Percentiles rank a stretch among this genome's conserved stretches.
Conservation (phyloP, 2,797 vertebrate genomes). For the Liasis olivaceus region DNA sequence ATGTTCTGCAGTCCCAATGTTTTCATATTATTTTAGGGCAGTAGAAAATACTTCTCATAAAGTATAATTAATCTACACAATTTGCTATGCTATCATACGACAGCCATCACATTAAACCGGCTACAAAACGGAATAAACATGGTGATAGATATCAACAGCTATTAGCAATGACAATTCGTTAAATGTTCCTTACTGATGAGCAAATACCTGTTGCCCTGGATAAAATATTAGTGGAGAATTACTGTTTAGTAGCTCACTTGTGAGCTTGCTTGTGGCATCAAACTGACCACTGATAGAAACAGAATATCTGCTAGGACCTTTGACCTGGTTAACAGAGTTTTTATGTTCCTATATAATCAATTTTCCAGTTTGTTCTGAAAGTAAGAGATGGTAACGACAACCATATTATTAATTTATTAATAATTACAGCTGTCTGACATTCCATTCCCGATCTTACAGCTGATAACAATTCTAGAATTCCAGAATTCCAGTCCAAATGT, state of each 20-base stretch:
- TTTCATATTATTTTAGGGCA: neutral
- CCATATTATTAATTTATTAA: neutral
- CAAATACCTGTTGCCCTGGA: too few relatives aligned
- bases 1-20: neutral
- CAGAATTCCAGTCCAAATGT: neutral
- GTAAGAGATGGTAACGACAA: neutral
- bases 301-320: neutral
- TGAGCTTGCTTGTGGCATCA: neutral
- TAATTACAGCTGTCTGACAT: neutral
- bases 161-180: neutral
- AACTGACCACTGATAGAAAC: neutral
- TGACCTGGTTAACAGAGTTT: neutral
- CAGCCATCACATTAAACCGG: neutral
- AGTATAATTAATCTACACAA: neutral
- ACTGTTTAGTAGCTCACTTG: neutral
- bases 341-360: neutral
- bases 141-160: neutral
- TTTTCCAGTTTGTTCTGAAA: neutral
- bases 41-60: neutral
- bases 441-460: neutral
- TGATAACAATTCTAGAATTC: neutral
- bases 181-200: neutral
- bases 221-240: neutral
- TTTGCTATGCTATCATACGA: neutral
- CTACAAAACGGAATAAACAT: neutral